Evolutionary conservation across 2,797 vertebrate genomes (phyloP), one percentile per base, ranked within the genome.

Genomic region (Podarcis lilfordi): DNA sequence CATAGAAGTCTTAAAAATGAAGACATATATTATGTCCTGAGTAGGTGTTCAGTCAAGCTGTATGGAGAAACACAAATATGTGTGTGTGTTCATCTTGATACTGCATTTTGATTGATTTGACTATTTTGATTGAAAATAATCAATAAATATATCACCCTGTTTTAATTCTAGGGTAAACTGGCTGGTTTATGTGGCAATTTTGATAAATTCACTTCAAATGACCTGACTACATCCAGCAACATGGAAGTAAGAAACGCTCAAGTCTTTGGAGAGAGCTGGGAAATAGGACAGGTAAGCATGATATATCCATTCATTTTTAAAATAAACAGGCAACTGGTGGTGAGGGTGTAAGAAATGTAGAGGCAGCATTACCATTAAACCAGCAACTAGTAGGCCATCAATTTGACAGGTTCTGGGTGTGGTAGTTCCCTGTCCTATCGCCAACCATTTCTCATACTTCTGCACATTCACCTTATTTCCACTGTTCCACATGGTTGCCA

Each of bases 181-280:
- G 96, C 97, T 93, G 99, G 99, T 80, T 95, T 99, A 84, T 99
- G 99, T 97, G 99, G 99, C 90, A 99, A 99, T 94, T 99, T 99
- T 97, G 99, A 99, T 96, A 98, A 98, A 91, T 98, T 98, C 89
- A 99, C 99, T 88, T 99, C 98, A 91, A 99, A 99, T 91, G 99
- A 99, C 92, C 98, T 99, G 97, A 99, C 98, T 87, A 99, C 98
- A 78, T 99, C 98, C 66, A 99, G 98, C 94, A 98, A 99, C 95
- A 97, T 99, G 97, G 99, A 99, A 96, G 98, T 99, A 93, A 98
- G 97, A 97, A 99, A 99, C 82, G 98, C 99, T 19, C 99, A 99
- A 95, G 97, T 98, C 55, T 99, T 99, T 96, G 99, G 99, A 96
- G 98, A 99, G 92, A 99, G 98, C 93, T 99, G 99, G 99, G 97